Conservation (phyloP, 2,113 vertebrate genomes). For the Monopterus albus region DNA sequence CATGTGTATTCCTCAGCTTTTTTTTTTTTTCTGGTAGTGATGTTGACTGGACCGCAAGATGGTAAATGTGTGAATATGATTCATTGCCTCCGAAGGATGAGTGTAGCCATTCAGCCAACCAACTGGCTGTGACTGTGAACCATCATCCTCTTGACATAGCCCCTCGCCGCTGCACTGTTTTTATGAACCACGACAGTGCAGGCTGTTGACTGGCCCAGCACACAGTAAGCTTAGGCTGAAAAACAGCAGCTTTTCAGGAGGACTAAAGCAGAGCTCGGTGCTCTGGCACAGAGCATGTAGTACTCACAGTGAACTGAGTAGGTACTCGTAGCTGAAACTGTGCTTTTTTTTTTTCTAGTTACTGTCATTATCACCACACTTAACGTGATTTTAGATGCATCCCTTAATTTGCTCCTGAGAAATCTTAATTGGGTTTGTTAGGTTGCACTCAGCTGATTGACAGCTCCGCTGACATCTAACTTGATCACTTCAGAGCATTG, state of each 20-base stretch:
- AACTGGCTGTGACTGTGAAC: slow-evolving; percentile 28
- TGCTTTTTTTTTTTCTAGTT: too few species aligned
- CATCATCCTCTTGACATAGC: slow-evolving; percentile 15
- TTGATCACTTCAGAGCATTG: neutral
- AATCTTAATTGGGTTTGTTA: too few species aligned
- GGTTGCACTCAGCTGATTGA: too few species aligned
- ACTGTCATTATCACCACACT: too few species aligned
- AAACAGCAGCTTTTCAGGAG: neutral
- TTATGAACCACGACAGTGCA: slow-evolving; percentile 2
- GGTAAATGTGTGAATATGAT: slow-evolving; percentile 45
- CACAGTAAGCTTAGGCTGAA: neutral
- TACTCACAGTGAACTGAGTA: slow-evolving; percentile 4
- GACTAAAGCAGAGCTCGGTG: neutral
- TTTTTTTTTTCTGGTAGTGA: neutral
- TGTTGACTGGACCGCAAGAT: slow-evolving; percentile 40
- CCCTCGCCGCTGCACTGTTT: neutral
- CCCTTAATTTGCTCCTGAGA: neutral
- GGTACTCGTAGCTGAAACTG: slow-evolving; percentile 10
- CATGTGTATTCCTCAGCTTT: slow-evolving; percentile 4
- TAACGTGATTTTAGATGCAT: too few species aligned
- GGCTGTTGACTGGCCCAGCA: neutral
- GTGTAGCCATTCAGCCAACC: slow-evolving; percentile 21
- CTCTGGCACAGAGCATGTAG: neutral
- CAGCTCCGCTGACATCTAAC: too few species aligned
- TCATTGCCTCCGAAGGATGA: slow-evolving; percentile 39